Evolutionary conservation across 2,113 vertebrate genomes (phyloP).

Genomic region (Onychostoma macrolepis): DNA sequence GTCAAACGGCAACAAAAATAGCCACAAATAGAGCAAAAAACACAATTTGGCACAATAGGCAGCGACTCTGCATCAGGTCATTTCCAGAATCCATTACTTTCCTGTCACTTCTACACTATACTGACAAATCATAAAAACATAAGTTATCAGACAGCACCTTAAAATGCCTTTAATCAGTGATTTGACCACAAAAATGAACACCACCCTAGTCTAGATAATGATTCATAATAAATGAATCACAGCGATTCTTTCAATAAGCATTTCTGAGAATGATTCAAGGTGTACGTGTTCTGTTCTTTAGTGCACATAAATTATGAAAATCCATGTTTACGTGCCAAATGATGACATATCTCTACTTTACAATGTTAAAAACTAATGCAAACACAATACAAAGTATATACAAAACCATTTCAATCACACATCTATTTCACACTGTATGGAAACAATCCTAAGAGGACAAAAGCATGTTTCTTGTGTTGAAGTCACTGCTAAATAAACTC

Average conservation of each 20-base stretch:
- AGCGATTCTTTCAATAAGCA: background rate
- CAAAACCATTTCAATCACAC: background rate
- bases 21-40: background rate
- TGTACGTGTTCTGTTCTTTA: no score
- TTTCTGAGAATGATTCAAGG: background rate
- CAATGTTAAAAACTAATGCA: background rate
- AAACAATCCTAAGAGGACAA: background rate
- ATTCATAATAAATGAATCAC: background rate
- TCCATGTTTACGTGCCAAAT: background rate
- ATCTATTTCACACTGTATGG: background rate
- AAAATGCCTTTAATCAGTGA: background rate
- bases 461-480: background rate
- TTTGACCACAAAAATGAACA: background rate
- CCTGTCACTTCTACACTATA: background rate
- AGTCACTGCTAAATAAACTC: background rate
- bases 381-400: background rate
- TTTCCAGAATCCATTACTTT: background rate
- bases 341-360: background rate
- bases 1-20: background rate
- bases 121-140: background rate
- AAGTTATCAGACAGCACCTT: background rate
- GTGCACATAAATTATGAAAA: background rate
- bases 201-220: background rate
- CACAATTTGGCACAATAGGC: background rate
- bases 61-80: background rate